Percentiles rank a stretch among this genome's conserved stretches.
phyloP scores from a whole-genome alignment of 2,888 invertebrate genomes.

The Cylindroiulus punctatus region DNA sequence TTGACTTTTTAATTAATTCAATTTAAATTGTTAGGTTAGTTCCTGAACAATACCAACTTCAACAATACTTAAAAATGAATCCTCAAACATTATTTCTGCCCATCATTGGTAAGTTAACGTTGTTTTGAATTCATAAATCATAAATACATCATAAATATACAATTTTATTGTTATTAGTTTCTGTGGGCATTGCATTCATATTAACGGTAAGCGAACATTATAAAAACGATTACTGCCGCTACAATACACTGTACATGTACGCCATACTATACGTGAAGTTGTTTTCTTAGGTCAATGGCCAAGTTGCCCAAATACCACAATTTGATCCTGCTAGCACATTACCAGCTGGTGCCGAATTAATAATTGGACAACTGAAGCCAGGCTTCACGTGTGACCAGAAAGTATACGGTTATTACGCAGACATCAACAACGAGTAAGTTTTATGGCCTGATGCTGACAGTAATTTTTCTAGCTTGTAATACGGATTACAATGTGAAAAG shows the following conservation, averaged over 20 bases:
- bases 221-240: not conserved
- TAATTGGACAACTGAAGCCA: constrained; percentile 57
- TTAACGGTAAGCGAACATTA: not conserved
- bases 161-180: not conserved
- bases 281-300: not conserved
- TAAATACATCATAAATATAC: too few species aligned
- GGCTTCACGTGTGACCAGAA: constrained; percentile 58
- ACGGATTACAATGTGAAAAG: too few species aligned
- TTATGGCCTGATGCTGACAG: not conserved
- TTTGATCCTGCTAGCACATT: constrained; percentile 25
- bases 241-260: too few species aligned
- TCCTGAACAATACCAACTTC: too few species aligned
- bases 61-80: not conserved
- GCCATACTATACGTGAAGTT: too few species aligned
- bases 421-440: constrained; percentile 47
- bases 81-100: not conserved
- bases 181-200: not conserved
- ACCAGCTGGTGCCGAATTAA: constrained; percentile 58
- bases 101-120: not conserved
- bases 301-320: not conserved
- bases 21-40: too few species aligned
- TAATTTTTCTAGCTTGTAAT: too few species aligned
- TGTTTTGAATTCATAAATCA: not conserved
- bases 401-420: constrained; percentile 59
- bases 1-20: too few species aligned